Percentiles rank a stretch among this genome's conserved stretches.
These are phyloP conservation scores for Helicoverpa assulta DNA, from an alignment of 2,888 invertebrate genomes.

Conservation along the genomic window DNA sequence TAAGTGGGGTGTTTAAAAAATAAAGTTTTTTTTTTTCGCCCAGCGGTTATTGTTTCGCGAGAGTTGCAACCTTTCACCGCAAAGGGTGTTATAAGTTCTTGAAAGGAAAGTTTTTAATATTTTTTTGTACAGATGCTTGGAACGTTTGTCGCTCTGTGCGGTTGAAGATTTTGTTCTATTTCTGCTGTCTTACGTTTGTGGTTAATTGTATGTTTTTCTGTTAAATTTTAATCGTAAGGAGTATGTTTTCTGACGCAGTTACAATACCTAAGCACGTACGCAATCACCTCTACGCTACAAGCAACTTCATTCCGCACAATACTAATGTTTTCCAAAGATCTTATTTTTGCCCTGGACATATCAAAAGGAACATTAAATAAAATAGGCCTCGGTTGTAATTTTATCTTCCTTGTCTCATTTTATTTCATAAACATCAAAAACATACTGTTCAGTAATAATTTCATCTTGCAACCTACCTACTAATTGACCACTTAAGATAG, in stretches of 20 bases:
- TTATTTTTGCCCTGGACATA: too few relatives aligned
- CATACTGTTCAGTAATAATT: too few relatives aligned
- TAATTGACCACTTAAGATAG: too few relatives aligned
- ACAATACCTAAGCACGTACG: too few relatives aligned
- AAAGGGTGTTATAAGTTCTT: constrained; percentile 75
- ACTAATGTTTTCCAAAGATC: too few relatives aligned
- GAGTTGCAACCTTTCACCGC: constrained; percentile 69
- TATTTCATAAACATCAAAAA: too few relatives aligned
- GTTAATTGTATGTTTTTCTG: constrained; percentile 32
- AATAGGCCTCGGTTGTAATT: too few relatives aligned
- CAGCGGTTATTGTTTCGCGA: constrained; percentile 67
- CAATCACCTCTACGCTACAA: too few relatives aligned
- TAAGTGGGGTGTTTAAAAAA: constrained; percentile 73
- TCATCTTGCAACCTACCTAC: too few relatives aligned
- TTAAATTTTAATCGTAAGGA: constrained; percentile 7
- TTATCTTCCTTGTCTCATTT: too few relatives aligned
- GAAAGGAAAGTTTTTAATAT: constrained; percentile 73
- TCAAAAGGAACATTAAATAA: too few relatives aligned
- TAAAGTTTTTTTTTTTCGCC: constrained; percentile 71
- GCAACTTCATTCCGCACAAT: too few relatives aligned
- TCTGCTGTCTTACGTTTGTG: constrained; percentile 34
- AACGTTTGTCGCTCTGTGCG: constrained; percentile 46
- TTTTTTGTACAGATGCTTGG: constrained; percentile 59
- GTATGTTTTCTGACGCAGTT: constrained; percentile 1
- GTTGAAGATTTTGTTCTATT: constrained; percentile 50